Base-by-base conservation (phyloP, 2,113 vertebrate genomes). In the Cranoglanis bouderius region DNA sequence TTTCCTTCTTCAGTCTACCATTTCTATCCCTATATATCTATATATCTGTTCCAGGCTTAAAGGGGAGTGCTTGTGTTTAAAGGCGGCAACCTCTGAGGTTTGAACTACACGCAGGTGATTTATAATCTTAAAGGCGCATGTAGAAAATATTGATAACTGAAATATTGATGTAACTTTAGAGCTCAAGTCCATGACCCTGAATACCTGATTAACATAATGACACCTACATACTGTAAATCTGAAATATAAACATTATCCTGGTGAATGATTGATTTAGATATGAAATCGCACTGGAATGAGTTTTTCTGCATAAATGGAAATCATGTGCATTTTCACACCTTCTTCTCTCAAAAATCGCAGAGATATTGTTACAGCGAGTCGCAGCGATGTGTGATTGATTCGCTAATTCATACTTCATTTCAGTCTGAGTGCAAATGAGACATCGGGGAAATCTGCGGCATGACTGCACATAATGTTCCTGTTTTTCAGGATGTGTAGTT, bases 371-470 rank as follows among this genome's bases (percentile, higher is more conserved):
- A 4, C 19, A 55, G 32, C 53, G n/a, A 7, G 35, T 46, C 38
- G 14, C 63, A 53, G 43, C 12, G 29, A 57, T 61, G 38, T 63
- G 57, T 32, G 29, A 87, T 26, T 9, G 35, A 78, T 87, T 75
- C 6, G 26, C 38, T 86, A 77, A 80, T 87, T 77, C 53, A n/a
- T 29, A 65, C 43, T 51, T 29, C 35, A 61, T 81, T 87, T 61
- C 40, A 65, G 38, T 4, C 10, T 3, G 9, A 78, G 43, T 43
- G 38, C n/a, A 26, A 35, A 77, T 65, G 57, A 81, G 59, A 80
- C 57, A 57, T 87, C 38, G 6, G 55, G 49, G 57, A 65, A 80
- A 46, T 80, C 55, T 32, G 43, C 8, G 10, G 43, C 29, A 29
- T 32, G 53, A 63, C 74, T 77, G 74, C 38, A 59, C 40, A 46